A percentile compares a stretch with the other conserved stretches of the same genome.
phyloP scores from a whole-genome alignment of 2,113 vertebrate species.

The Hippoglossus stenolepis region DNA sequence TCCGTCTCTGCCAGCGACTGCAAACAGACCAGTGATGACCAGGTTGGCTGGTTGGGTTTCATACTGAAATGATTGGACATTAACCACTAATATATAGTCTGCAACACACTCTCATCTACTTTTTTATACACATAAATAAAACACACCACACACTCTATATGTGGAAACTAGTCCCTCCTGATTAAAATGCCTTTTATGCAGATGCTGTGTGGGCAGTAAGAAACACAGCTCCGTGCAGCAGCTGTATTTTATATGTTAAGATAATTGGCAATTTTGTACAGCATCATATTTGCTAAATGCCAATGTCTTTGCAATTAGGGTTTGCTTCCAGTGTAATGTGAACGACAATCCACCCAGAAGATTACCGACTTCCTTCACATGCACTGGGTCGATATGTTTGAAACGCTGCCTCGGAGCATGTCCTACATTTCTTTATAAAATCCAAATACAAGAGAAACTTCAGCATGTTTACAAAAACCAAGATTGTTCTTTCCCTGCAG shows the following conservation, averaged over 20 bases:
- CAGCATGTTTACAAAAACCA: constrained; percentile 5
- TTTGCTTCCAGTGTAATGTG: constrained; percentile 21
- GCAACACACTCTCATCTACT: constrained; percentile 14
- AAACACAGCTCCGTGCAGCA: constrained; percentile 15
- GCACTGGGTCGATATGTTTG: background rate
- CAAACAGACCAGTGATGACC: constrained; percentile 6
- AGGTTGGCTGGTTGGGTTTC: constrained; percentile 4
- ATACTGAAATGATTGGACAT: constrained; percentile 15
- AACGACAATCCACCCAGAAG: constrained; percentile 17
- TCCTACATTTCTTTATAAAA: constrained; percentile 7
- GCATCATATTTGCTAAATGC: constrained; percentile 32
- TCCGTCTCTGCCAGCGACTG: background rate
- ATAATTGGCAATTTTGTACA: constrained; percentile 48
- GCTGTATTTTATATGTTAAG: constrained; percentile 33
- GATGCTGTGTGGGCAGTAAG: constrained; percentile 11
- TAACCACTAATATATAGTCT: constrained; percentile 6
- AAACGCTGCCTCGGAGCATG: background rate
- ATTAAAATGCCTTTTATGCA: constrained; percentile 39
- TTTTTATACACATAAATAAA: constrained; percentile 2
- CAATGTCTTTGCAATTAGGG: constrained; percentile 23
- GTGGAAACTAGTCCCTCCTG: constrained; percentile 25
- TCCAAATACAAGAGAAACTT: background rate
- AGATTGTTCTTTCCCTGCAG: background rate
- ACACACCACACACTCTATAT: background rate
- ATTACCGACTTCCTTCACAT: constrained; percentile 17